Evolutionary conservation across 2,797 vertebrate species (phyloP), one percentile per base, ranked within the genome.

Genomic region (Hipposideros larvatus): DNA sequence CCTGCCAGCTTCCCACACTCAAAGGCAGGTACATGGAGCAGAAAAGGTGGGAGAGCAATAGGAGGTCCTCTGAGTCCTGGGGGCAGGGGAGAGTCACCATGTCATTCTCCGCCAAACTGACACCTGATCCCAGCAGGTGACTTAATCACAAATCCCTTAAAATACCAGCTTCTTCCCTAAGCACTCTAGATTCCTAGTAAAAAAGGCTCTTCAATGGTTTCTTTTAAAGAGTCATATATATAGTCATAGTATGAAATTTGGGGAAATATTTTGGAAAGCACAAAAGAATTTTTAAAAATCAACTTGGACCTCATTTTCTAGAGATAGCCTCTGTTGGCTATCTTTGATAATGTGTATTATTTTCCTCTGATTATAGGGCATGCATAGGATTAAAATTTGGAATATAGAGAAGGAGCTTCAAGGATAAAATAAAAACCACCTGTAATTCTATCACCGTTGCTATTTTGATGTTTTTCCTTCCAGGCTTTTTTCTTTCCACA

Each of bases 51-150:
- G n/a, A 73, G 68, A 73, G 63, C 46, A n/a, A 46, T 61, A 57
- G 87, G 94, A 79, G 89, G 88, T 55, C 24, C 43, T 95, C 37
- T 19, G 77, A n/a, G 57, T 90, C 51, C 71, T 74, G 22, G 43
- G 74, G 53, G n/a, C 2, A 24, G 46, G 26, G 71, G 24, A 90
- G n/a, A 71, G 80, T n/a, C 37, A 34, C 71, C 11, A 13, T 63
- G 63, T 65, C 68, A 94, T 77, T 92, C 43, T 95, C 53, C 92
- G 77, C 78, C 87, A 91, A 88, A 0, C 31, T 92, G 95, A 96
- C 96, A 96, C 88, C 92, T 97, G 90, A 95, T 94, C 94, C 63
- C 88, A 92, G 94, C 86, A 96, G 95, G 95, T 83, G 48, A 96
- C 78, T 96, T 87, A 90, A 95, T 95, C 87, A 92, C 48, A 78